Evolutionary conservation across 2,113 vertebrate species (phyloP).

Genomic region (Balaeniceps rex): DNA sequence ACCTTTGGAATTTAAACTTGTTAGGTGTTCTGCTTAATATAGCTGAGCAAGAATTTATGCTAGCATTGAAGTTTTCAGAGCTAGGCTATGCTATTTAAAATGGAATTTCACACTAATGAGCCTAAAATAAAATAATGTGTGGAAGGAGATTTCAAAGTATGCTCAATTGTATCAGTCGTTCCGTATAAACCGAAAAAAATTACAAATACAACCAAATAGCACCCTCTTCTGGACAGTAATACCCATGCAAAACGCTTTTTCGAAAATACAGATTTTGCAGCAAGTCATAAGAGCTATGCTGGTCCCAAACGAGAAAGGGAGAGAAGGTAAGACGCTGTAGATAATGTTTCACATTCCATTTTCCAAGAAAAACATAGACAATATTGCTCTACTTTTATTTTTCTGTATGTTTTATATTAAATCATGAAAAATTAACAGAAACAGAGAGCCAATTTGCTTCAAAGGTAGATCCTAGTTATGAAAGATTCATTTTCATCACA

Average conservation of each 20-base stretch:
- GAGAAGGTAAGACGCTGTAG: not conserved
- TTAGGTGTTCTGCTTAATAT: constrained; percentile 16
- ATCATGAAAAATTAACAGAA: not conserved
- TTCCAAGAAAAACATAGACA: not conserved
- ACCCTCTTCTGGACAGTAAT: constrained; percentile 60
- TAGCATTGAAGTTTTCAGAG: constrained; percentile 57
- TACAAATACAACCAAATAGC: constrained; percentile 61
- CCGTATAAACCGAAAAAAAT: not conserved
- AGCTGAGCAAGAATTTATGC: constrained; percentile 52
- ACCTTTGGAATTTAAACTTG: constrained; percentile 65
- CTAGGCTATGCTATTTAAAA: constrained; percentile 64
- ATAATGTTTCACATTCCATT: fast-evolving
- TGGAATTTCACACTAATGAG: constrained; percentile 73
- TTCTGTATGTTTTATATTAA: not conserved
- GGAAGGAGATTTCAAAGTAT: constrained; percentile 66
- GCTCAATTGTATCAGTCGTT: not conserved
- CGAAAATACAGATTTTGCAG: not conserved
- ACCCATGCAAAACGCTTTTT: not conserved
- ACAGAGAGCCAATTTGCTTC: not conserved
- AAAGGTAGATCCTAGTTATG: not conserved
- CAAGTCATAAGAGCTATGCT: not conserved
- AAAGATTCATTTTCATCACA: not conserved
- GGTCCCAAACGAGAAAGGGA: not conserved
- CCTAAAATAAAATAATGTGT: constrained; percentile 69
- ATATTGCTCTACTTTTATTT: not conserved